Conservation (phyloP, 2,113 vertebrate genomes). For the Neofelis nebulosa region DNA sequence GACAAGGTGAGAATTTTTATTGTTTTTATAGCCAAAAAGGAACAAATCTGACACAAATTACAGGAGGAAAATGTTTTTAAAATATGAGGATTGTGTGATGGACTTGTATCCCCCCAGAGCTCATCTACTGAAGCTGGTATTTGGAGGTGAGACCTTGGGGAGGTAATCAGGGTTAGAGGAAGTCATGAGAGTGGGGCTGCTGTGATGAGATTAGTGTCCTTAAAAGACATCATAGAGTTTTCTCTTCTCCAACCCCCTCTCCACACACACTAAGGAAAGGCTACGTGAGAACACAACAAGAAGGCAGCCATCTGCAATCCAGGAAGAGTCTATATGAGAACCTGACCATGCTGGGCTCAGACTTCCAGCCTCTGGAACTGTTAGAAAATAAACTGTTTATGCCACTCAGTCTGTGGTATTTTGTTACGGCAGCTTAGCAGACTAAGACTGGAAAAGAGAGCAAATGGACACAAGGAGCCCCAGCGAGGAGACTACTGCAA, state of each 20-base stretch:
- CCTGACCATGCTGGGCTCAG: background rate
- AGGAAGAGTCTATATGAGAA: background rate
- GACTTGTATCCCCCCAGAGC: background rate
- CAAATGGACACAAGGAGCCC: background rate
- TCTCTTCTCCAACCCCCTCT: background rate
- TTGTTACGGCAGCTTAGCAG: background rate
- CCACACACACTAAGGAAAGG: background rate
- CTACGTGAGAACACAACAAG: background rate
- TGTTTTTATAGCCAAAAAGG: background rate
- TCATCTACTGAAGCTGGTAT: background rate
- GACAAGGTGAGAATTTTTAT: background rate
- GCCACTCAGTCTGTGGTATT: background rate
- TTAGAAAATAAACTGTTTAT: conserved; percentile 25
- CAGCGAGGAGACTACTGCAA: background rate
- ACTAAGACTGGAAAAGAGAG: background rate
- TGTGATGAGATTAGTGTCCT: background rate
- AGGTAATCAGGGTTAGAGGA: background rate
- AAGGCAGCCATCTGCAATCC: background rate
- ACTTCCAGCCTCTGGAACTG: background rate
- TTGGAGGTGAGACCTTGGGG: background rate
- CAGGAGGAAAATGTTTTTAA: background rate
- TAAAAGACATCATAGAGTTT: background rate
- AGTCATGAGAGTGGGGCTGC: background rate
- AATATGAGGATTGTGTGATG: background rate
- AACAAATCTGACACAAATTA: conserved; percentile 29